Evolutionary conservation across 2,888 invertebrate genomes (phyloP).

Genomic region (Baronia brevicornis): DNA sequence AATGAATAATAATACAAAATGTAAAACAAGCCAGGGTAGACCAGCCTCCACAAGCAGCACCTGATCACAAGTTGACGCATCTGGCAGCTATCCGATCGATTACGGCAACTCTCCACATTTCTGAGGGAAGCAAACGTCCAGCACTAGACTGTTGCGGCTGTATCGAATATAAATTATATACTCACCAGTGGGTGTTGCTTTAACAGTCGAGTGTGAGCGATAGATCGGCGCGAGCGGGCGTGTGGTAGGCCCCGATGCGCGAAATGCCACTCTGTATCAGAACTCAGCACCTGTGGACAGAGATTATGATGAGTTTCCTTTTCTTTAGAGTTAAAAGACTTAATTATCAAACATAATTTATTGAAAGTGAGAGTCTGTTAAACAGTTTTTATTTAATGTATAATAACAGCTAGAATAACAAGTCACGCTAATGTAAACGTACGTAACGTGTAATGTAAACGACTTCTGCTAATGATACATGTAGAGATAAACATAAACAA

Average conservation of each 20-base stretch:
- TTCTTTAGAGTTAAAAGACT: neutral
- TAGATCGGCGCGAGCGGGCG: constrained; percentile 90
- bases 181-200: constrained; percentile 96
- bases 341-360: neutral
- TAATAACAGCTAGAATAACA: no score
- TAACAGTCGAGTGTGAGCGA: constrained; percentile 89
- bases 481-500: no score
- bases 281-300: constrained; percentile 87
- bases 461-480: no score
- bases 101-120: no score
- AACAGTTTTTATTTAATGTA: no score
- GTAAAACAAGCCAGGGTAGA: no score
- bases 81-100: no score
- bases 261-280: constrained; percentile 95
- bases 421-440: no score
- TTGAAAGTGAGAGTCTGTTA: neutral
- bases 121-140: constrained; percentile 8
- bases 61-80: no score
- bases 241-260: constrained; percentile 93
- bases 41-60: no score
- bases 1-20: no score
- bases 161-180: constrained; percentile 25
- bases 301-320: neutral
- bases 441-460: no score
- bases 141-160: constrained; percentile 15